A percentile compares a stretch with the other conserved stretches of the same genome.
Evolutionary conservation across 2,113 vertebrate genomes (phyloP).

Genomic region (Perca flavescens): DNA sequence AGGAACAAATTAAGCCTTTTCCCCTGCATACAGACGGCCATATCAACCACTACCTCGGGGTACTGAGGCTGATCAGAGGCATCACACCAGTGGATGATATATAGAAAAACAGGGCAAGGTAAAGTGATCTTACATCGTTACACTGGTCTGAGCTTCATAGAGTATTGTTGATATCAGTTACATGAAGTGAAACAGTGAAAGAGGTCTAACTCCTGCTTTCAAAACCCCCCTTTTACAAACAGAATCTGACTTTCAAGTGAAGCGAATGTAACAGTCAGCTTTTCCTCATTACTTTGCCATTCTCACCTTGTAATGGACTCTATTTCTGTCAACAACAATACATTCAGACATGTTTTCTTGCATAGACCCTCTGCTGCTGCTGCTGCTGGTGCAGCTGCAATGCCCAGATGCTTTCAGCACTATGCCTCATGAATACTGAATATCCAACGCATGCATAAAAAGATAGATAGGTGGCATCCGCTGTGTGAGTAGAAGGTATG

Average conservation of each 20-base stretch:
- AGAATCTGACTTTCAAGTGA: slow-evolving; percentile 2
- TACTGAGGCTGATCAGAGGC: slow-evolving; percentile 38
- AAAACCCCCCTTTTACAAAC: slow-evolving; percentile 2
- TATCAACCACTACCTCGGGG: slow-evolving; percentile 1
- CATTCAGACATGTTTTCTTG: slow-evolving; percentile 8
- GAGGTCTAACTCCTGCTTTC: background rate
- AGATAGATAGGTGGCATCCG: slow-evolving; percentile 17
- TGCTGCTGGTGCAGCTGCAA: slow-evolving; percentile 40
- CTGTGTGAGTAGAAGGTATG: slow-evolving; percentile 19
- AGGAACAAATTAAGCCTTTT: slow-evolving; percentile 28
- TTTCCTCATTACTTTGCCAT: slow-evolving; percentile 19
- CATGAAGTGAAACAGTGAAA: slow-evolving; percentile 23
- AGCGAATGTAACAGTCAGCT: slow-evolving; percentile 23
- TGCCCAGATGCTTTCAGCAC: slow-evolving; percentile 45
- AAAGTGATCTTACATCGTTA: slow-evolving; percentile 45
- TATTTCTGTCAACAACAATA: slow-evolving; percentile 34
- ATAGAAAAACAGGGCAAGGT: slow-evolving; percentile 20
- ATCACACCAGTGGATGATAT: slow-evolving; percentile 34
- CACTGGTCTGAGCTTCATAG: slow-evolving; percentile 3
- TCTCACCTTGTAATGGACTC: slow-evolving; percentile 38
- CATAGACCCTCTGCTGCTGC: background rate
- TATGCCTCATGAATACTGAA: slow-evolving; percentile 60
- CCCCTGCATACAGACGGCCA: slow-evolving; percentile 6
- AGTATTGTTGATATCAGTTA: slow-evolving; percentile 65
- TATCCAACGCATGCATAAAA: slow-evolving; percentile 24